Percentiles rank a stretch among this genome's conserved stretches.
phyloP scores from a whole-genome alignment of 2,888 invertebrate species.

The Drosophila mulleri region DNA sequence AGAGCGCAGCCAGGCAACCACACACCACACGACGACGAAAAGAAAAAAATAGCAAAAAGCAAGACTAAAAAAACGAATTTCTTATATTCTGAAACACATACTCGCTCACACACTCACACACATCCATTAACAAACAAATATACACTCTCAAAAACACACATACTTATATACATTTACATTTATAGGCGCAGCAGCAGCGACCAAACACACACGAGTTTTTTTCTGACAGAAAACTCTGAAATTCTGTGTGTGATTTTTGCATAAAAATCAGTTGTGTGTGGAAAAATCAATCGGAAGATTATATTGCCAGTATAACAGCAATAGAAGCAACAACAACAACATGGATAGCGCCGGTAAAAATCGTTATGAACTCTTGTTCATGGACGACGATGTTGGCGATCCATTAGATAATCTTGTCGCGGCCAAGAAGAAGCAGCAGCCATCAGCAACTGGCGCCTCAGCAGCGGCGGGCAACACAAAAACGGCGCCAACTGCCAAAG shows the following conservation, averaged over 20 bases:
- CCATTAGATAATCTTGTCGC: slow-evolving; percentile 85
- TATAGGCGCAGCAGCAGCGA: slow-evolving; percentile 56
- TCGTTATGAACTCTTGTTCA: slow-evolving; percentile 85
- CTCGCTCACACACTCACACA: slow-evolving; percentile 3
- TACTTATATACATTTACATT: slow-evolving; percentile 19
- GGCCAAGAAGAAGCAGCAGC: slow-evolving; percentile 83
- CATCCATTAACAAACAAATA: slow-evolving; percentile 9
- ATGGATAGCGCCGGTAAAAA: slow-evolving; percentile 85
- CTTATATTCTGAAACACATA: slow-evolving; percentile 41
- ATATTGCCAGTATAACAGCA: slow-evolving; percentile 41
- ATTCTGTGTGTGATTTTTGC: slow-evolving; percentile 54
- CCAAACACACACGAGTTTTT: slow-evolving; percentile 63
- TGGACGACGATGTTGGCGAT: slow-evolving; percentile 85
- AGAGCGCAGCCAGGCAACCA: slow-evolving; percentile 73
- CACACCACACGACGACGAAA: slow-evolving; percentile 46
- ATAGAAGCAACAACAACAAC: slow-evolving; percentile 45
- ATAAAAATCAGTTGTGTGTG: slow-evolving; percentile 54
- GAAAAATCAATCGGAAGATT: slow-evolving; percentile 58
- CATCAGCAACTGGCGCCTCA: slow-evolving; percentile 54
- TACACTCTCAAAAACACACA: slow-evolving; percentile 18
- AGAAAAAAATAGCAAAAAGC: slow-evolving; percentile 57
- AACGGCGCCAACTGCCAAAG: slow-evolving; percentile 60
- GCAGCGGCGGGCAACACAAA: slow-evolving; percentile 54
- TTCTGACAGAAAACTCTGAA: slow-evolving; percentile 52
- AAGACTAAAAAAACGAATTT: slow-evolving; percentile 64